Conservation (phyloP, 2,113 vertebrate species). For the Crotalus horridus region DNA sequence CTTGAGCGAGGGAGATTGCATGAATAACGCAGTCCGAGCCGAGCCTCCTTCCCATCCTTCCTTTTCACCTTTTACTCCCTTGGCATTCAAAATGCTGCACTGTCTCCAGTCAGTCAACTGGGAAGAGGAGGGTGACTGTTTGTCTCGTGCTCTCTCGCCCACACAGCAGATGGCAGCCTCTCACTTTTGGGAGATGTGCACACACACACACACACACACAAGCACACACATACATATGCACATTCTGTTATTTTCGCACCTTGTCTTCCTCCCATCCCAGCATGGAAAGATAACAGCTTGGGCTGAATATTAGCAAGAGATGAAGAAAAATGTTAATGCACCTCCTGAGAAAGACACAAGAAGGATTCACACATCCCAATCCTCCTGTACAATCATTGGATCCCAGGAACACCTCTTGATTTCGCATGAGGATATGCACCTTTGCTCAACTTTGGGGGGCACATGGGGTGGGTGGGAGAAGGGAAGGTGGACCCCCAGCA, state of each 20-base stretch:
- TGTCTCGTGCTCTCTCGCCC: slow-evolving; percentile 38
- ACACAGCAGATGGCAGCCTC: slow-evolving; percentile 62
- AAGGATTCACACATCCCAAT: not conserved
- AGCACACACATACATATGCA: not conserved
- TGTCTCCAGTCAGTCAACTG: not conserved
- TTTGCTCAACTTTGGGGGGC: not conserved
- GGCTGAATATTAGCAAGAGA: not conserved
- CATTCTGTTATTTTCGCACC: slow-evolving; percentile 49
- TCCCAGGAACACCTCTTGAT: not conserved
- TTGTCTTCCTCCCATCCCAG: slow-evolving; percentile 29
- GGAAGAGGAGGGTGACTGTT: not conserved
- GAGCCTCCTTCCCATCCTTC: not conserved
- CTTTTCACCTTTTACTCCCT: not conserved
- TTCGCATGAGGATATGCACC: not conserved
- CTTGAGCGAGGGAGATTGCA: not conserved
- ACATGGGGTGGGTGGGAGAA: not conserved
- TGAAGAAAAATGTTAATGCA: rapidly evolving
- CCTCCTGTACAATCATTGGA: not conserved
- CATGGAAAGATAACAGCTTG: slow-evolving; percentile 1
- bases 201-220: too few relatives aligned
- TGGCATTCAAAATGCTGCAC: rapidly evolving
- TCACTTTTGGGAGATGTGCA: slow-evolving; percentile 17
- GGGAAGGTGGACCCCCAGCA: not conserved
- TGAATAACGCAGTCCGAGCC: not conserved
- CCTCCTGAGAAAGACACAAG: not conserved